Base-by-base conservation (phyloP, 2,888 invertebrate species). In the Cataglyphis altisquamis region DNA sequence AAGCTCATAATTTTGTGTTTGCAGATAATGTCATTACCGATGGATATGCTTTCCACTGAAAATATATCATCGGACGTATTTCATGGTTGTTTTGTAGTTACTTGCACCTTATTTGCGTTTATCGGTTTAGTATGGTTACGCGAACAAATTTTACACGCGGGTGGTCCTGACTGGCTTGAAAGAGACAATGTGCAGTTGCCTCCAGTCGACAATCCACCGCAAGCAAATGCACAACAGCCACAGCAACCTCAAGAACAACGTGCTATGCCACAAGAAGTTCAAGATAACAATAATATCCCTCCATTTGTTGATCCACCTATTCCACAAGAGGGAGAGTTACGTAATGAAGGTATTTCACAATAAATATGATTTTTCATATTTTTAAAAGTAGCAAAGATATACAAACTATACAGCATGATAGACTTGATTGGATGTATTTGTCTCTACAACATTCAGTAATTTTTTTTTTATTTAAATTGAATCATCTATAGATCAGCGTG, bases 91-190 rank as follows among this genome's bases (percentile, higher is more conserved):
- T 98, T 99, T 95, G 99, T 99, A 52, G 99, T 99, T 15, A 98
- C 98, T 3, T 99, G 99, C 94, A 99, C 99, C 2, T 95, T 99
- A 83, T 97, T 99, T 94, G 98, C 98, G 0, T 99, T 99, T 94
- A 99, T 99, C 91, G 99, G 99, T 8, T 95, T 99, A 67, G 98
- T 99, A 5, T 99, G 99, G 99, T 95, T 99, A 70, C 95, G 99
- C 88, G 99, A 99, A 95, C 99, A 99, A 95, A 99, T 99, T 85
- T 96, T 99, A 92, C 98, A 99, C 94, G 99, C 99, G 0, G 99
- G 99, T 41, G 99, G 99, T 0, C 99, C 99, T 0, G 99, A 99
- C 92, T 99, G 99, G 99, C 96, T 99, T 92, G 98, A 97, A 93
- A 96, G 97, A 86, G 97, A 97, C 87, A 96, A 96, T 86, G 91